Evolutionary conservation across 2,888 invertebrate species (phyloP).

Genomic region (Drosophila eohydei): DNA sequence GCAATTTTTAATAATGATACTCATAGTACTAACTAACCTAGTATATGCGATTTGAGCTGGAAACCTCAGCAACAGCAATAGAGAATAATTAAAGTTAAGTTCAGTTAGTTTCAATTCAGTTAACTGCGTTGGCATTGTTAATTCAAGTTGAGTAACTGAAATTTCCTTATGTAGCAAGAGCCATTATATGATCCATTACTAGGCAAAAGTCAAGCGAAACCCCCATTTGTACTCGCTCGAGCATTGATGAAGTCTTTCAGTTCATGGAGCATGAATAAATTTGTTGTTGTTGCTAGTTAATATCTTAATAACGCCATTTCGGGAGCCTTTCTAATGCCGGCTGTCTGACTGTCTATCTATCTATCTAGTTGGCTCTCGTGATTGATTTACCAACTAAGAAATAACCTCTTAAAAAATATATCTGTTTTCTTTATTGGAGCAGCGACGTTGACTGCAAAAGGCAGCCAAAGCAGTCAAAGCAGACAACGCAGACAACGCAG

Average conservation of each 20-base stretch:
- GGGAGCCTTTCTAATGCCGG: constrained; percentile 54
- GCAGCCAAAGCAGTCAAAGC: not conserved
- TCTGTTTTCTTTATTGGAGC: constrained; percentile 4
- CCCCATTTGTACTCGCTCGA: not conserved
- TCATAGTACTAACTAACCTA: too few relatives aligned
- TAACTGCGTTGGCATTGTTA: not conserved
- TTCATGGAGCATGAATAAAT: constrained; percentile 34
- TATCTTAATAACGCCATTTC: constrained; percentile 49
- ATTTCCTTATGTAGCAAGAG: not conserved
- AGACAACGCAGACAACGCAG: constrained; percentile 17
- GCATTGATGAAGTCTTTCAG: constrained; percentile 1
- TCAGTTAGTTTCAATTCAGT: not conserved
- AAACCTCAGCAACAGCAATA: not conserved
- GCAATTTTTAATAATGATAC: too few relatives aligned
- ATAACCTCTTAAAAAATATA: constrained; percentile 5
- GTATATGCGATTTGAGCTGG: too few relatives aligned
- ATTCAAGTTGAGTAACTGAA: not conserved
- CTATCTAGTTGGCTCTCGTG: constrained; percentile 40
- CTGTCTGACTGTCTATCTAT: constrained; percentile 23
- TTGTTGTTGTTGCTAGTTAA: constrained; percentile 26
- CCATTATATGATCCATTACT: constrained; percentile 23
- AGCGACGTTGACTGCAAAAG: constrained; percentile 6
- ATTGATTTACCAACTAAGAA: constrained; percentile 64
- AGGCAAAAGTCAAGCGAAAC: constrained; percentile 1
- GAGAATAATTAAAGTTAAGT: not conserved